Base-by-base conservation (phyloP, 2,113 vertebrate species). In the Colossoma macropomum region DNA sequence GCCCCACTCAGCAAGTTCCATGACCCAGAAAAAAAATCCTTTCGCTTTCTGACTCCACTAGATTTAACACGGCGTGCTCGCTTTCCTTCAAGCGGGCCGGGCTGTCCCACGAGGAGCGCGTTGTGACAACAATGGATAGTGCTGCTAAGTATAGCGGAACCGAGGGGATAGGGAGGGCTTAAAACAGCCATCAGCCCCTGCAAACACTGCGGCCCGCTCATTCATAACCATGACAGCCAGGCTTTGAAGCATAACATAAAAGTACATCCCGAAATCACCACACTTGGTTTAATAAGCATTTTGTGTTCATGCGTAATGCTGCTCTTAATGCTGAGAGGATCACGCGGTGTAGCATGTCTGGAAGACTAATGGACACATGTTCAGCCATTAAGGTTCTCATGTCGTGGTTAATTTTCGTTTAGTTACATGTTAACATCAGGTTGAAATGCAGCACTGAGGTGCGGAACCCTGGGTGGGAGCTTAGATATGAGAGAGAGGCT, bases 21-120 rank as follows among this genome's bases (percentile, higher is more conserved):
- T 93, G 92, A 91, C 93, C 89, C 90, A 93, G 91, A 93, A 94
- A 95, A 88, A 77, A 76, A 89, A 62, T 84, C 83, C 73, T 60
- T 79, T 81, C 30, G 63, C 86, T 77, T 87, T 87, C 85, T 72
- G 69, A 80, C 88, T 86, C 75, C 84, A 84, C 85, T 70, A 81
- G 70, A 85, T 92, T 80, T 86, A 87, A 86, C 86, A 86, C 84
- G 87, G 66, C 82, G 85, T 78, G 73, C 75, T 80, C 19, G 63
- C 84, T 87, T 78, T 86, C 86, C 76, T 68, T 87, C 81, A 71
- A 15, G 84, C 74, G 28, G 56, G 66, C 78, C 73, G 21, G 50
- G 32, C 60, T 25, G 27, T 88, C 89, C 87, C 88, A 34, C 82
- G 87, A 88, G 90, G 73, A 86, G 88, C 70, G 19, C 79, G 70